Percentiles rank a stretch among this genome's conserved stretches.
Conservation (phyloP, 2,113 vertebrate species). For the Danio rerio region DNA sequence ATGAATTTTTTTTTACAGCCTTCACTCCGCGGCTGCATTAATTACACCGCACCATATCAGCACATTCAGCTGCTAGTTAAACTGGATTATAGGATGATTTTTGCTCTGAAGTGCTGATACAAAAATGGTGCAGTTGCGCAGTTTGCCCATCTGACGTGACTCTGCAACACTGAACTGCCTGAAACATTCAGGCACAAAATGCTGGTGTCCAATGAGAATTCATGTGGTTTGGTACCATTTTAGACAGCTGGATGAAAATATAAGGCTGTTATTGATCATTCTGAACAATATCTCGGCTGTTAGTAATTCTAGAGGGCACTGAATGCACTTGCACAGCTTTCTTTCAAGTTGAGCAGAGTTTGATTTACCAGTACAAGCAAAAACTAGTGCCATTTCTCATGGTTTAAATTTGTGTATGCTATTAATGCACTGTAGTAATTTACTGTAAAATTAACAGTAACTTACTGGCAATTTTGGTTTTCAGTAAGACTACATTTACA, state of each 20-base stretch:
- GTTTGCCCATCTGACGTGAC: neutral
- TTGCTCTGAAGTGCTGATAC: neutral
- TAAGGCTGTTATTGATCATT: neutral
- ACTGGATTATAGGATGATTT: slow-evolving; percentile 2
- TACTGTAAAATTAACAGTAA: too few species aligned
- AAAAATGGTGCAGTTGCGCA: neutral
- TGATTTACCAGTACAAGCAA: slow-evolving; percentile 7
- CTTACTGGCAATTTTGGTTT: too few species aligned
- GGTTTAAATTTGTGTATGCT: neutral
- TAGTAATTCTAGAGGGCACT: neutral
- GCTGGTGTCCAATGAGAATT: neutral
- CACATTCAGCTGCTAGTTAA: slow-evolving; percentile 10
- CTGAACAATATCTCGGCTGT: neutral
- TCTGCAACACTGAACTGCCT: neutral
- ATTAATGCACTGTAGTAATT: too few species aligned
- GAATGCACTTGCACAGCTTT: neutral
- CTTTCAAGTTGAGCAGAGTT: neutral
- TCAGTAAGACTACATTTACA: too few species aligned
- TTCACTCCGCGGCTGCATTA: neutral
- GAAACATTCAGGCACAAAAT: neutral
- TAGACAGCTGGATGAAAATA: neutral
- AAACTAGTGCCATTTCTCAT: neutral
- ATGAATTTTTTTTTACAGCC: neutral
- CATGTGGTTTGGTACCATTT: slow-evolving; percentile 1
- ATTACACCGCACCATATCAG: neutral